Evolutionary conservation across 2,797 vertebrate species (phyloP).

Genomic region (Phataginus tetradactyla): DNA sequence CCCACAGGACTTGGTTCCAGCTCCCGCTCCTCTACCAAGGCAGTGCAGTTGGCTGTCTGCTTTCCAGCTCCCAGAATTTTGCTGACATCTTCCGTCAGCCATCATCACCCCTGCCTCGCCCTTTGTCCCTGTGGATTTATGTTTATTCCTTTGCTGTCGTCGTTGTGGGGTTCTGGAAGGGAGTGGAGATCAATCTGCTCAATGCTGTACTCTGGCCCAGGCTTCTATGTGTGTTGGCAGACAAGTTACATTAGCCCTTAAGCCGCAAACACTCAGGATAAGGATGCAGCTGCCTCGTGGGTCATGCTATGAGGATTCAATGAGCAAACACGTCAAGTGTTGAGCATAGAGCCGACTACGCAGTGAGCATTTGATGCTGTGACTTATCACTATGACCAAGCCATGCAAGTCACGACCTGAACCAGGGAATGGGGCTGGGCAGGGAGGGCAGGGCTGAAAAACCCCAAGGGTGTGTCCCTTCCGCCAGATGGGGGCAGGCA

Average conservation of each 20-base stretch:
- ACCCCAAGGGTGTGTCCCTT: not conserved
- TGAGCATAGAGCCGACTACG: rapidly evolving
- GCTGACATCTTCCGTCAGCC: not conserved
- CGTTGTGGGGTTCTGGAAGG: not conserved
- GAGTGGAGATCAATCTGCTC: not conserved
- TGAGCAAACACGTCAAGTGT: not conserved
- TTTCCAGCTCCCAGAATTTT: not conserved
- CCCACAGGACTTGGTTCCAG: not conserved
- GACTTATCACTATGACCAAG: not conserved
- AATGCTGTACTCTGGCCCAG: not conserved
- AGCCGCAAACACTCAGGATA: not conserved
- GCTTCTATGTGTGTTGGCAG: not conserved
- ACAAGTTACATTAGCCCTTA: not conserved
- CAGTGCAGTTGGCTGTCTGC: not conserved
- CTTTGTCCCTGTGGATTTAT: not conserved
- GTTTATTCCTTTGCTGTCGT: not conserved
- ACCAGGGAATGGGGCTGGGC: not conserved
- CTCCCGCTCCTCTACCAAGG: not conserved
- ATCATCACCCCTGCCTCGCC: not conserved
- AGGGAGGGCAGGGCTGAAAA: not conserved
- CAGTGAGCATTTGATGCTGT: rapidly evolving
- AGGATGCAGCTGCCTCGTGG: rapidly evolving
- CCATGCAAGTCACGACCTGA: not conserved
- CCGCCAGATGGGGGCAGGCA: not conserved
- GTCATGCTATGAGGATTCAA: not conserved